Base-by-base conservation (phyloP, 2,888 invertebrate species). In the Prostheceraeus crozeri region DNA sequence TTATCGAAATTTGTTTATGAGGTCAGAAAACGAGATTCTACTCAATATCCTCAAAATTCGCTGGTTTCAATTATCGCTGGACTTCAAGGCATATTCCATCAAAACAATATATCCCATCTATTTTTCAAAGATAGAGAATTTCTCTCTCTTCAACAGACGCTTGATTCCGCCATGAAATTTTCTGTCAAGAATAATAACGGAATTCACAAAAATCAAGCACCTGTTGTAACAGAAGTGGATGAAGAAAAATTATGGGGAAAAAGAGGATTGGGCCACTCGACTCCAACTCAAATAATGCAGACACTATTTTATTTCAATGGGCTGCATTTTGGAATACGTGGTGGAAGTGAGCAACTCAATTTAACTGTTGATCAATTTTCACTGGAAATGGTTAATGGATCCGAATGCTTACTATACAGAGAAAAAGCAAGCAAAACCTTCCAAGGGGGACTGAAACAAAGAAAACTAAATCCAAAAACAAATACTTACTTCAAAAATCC, bases 401-500 rank as follows among this genome's bases (percentile, higher is more conserved):
- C 28, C 25, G 28, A 48, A 30, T 48, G 48, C 48, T 19, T 10
- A 48, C 25, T 14, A 19, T 48, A 48, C 16, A 48, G 28, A 48
- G 23, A 48, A 48, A 48, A 23, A 48, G 23, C 11, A 48, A 48
- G 14, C 4, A 48, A 8, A 48, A 21, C 48, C 16, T 40, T 48
- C 27, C 48, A 48, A 48, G 14, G 14, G 25, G 14, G 48, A 30
- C 25, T 48, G 16, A 48, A 48, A 48, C 23, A 48, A 23, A 6
- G 40, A 6, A 40, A 48, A 19, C 28, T 48, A 19, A 48, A 48
- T 48, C 48, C 48, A 48, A 48, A 48, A 48, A 48, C 28, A 23
- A 48, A 48, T 25, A 48, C 27, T 28, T 48, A 19, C 48, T 48
- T 48, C 48, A 30, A 48, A 48, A 48, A 48, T 48, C 48, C 23